Percentiles rank a stretch among this genome's conserved stretches.
phyloP scores from a whole-genome alignment of 2,113 vertebrate genomes.

The Mionectes macconnelli region DNA sequence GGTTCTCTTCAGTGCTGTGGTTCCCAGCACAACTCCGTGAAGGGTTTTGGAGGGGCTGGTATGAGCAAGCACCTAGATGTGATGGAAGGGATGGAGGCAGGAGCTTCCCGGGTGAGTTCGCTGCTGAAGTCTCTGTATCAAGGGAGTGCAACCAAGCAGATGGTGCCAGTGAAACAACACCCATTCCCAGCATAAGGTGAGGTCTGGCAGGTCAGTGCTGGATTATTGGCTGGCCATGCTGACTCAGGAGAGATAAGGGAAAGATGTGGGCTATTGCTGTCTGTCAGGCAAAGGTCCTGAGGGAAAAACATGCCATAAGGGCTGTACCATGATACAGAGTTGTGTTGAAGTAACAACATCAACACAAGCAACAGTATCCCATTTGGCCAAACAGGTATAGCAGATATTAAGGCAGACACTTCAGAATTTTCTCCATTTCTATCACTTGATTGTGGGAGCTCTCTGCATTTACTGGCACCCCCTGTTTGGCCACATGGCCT shows the following conservation, averaged over 20 bases:
- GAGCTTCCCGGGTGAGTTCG: neutral
- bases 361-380: neutral
- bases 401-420: neutral
- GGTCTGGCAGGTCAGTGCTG: neutral
- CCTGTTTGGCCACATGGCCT: neutral
- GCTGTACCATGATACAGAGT: neutral
- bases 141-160: neutral
- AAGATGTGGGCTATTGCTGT: neutral
- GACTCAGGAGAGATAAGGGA: neutral
- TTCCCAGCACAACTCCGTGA: neutral
- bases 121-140: fast-evolving
- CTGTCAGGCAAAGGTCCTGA: conserved; percentile 8
- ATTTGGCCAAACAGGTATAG: neutral
- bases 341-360: neutral
- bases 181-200: neutral
- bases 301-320: neutral
- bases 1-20: neutral
- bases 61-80: neutral
- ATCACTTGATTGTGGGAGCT: neutral
- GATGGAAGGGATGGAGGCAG: neutral
- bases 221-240: neutral
- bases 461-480: neutral
- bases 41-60: neutral
- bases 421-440: neutral
- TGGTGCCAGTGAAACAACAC: neutral